These are phyloP conservation scores for Apotomis capreana DNA, from an alignment of 2,888 invertebrate species.

Conservation along the genomic window DNA sequence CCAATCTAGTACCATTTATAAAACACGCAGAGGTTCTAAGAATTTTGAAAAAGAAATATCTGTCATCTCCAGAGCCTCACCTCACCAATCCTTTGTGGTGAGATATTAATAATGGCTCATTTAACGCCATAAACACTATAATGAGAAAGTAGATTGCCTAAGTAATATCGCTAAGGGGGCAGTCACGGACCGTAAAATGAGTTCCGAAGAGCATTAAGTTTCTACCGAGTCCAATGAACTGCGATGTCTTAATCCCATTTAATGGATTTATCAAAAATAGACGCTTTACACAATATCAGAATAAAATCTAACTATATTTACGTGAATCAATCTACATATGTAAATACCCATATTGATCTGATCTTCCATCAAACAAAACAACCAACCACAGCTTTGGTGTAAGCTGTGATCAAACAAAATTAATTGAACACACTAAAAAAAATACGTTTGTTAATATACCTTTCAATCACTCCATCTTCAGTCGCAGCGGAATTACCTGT, in stretches of 20 bases:
- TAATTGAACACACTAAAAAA: not conserved
- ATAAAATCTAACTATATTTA: too few relatives aligned
- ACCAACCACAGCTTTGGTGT: too few relatives aligned
- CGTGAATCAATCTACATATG: too few relatives aligned
- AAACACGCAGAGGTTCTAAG: too few relatives aligned
- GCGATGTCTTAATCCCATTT: slow-evolving; percentile 43
- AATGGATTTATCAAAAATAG: slow-evolving; percentile 7
- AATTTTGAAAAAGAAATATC: too few relatives aligned
- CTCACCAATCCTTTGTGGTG: slow-evolving; percentile 20
- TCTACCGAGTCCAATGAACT: slow-evolving; percentile 51
- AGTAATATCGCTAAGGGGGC: slow-evolving; percentile 48
- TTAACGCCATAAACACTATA: slow-evolving; percentile 55
- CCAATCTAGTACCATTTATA: too few relatives aligned
- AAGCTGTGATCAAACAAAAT: not conserved
- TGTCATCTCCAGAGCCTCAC: slow-evolving; percentile 11
- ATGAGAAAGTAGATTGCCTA: slow-evolving; percentile 61
- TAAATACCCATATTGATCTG: too few relatives aligned
- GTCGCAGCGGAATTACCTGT: slow-evolving; percentile 24
- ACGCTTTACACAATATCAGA: too few relatives aligned
- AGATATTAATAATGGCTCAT: slow-evolving; percentile 47
- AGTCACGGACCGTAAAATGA: slow-evolving; percentile 60
- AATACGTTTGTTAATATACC: slow-evolving; percentile 1
- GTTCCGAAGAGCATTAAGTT: slow-evolving; percentile 44
- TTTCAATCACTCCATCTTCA: slow-evolving; percentile 24
- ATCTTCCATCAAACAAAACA: too few relatives aligned